A percentile compares a stretch with the other conserved stretches of the same genome.
Evolutionary conservation across 1,140 invertebrate species (phyloP).

Genomic region (Musca vetustissima): DNA sequence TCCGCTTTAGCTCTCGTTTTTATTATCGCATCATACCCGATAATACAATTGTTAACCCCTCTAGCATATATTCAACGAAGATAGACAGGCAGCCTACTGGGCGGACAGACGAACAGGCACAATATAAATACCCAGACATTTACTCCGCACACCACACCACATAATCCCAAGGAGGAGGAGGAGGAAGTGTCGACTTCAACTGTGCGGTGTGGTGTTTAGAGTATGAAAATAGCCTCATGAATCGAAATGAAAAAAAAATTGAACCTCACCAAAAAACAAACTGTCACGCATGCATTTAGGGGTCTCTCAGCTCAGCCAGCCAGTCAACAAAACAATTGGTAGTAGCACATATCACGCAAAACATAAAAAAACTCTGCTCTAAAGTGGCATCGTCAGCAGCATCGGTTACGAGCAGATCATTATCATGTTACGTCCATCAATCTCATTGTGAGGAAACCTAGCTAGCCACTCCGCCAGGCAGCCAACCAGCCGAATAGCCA

Average conservation of each 20-base stretch:
- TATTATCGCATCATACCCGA: no score
- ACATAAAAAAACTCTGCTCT: not conserved
- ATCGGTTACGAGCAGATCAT: not conserved
- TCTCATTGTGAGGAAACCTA: no score
- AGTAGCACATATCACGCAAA: slow-evolving; percentile 17
- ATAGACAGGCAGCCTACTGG: not conserved
- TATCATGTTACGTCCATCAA: not conserved
- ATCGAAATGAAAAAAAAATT: no score
- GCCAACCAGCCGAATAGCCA: no score
- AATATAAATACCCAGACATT: not conserved
- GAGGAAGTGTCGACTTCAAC: not conserved
- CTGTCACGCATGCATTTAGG: slow-evolving; percentile 15
- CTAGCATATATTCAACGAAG: not conserved
- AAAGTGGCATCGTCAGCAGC: not conserved
- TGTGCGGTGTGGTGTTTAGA: no score
- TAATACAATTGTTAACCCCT: not conserved
- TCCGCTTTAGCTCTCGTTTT: not conserved
- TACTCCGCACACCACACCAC: not conserved
- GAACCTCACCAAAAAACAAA: not conserved
- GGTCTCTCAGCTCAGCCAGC: no score
- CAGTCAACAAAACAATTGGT: slow-evolving; percentile 16
- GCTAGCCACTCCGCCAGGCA: no score
- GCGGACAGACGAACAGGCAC: no score
- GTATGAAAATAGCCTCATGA: no score
- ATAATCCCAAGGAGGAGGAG: no score